phyloP scores from a whole-genome alignment of 1,140 invertebrate genomes.

The Calosoma granatense region DNA sequence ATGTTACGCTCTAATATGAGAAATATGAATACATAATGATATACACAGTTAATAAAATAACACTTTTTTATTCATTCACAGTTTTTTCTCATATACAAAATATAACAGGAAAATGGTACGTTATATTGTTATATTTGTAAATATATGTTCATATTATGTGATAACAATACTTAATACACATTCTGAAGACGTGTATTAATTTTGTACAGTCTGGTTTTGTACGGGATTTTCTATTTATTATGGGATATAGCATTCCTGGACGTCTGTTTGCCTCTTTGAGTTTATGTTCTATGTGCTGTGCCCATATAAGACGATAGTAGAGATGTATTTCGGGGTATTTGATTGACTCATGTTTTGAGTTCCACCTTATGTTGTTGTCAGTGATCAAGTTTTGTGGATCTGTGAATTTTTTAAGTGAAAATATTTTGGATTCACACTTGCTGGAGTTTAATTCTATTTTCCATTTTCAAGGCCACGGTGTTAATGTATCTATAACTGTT shows the following conservation, averaged over 20 bases:
- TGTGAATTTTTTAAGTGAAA: neutral
- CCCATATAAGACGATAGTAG: neutral
- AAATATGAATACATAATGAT: too few species aligned
- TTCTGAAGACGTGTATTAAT: neutral
- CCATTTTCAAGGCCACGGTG: constrained; percentile 8
- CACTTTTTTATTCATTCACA: too few species aligned
- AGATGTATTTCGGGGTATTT: constrained; percentile 12
- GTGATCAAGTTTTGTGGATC: neutral
- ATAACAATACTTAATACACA: too few species aligned
- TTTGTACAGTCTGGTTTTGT: neutral
- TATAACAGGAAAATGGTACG: too few species aligned
- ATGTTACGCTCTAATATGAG: too few species aligned
- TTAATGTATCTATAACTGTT: neutral
- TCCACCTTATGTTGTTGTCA: neutral
- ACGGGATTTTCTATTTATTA: neutral
- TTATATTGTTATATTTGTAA: too few species aligned
- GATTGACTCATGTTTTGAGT: neutral
- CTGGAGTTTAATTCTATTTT: constrained; percentile 4
- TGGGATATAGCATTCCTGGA: neutral
- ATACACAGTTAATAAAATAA: too few species aligned
- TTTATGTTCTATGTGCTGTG: neutral
- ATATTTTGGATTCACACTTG: constrained; percentile 8
- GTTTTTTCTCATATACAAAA: too few species aligned
- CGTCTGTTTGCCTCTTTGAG: neutral
- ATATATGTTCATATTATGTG: too few species aligned